These are phyloP conservation scores for Philhelius pedissequus DNA, from an alignment of 2,888 invertebrate species.

Conservation along the genomic window DNA sequence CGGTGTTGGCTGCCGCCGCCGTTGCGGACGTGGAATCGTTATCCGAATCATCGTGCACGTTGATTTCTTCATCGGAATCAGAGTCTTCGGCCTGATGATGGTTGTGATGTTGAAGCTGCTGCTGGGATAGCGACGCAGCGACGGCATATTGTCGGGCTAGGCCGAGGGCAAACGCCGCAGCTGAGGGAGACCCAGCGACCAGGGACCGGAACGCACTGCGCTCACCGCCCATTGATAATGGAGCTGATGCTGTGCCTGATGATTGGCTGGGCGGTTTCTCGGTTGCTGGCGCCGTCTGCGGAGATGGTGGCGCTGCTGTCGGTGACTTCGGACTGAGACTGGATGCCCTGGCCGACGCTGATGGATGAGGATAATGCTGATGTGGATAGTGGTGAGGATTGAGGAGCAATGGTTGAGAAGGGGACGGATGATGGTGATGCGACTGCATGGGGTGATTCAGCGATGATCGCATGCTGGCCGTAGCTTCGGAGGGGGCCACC, in stretches of 20 bases:
- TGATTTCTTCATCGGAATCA: conserved; percentile 86
- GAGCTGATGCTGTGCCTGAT: conserved; percentile 74
- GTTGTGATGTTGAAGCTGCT: conserved; percentile 71
- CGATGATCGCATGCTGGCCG: conserved; percentile 72
- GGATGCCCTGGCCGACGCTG: conserved; percentile 45
- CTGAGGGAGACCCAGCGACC: conserved; percentile 83
- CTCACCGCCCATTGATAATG: conserved; percentile 89
- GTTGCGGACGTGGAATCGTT: conserved; percentile 71
- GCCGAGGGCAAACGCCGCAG: conserved; percentile 80
- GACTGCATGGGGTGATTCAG: conserved; percentile 70
- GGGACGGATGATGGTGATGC: conserved; percentile 76
- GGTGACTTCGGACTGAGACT: conserved; percentile 60
- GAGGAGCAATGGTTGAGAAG: conserved; percentile 50
- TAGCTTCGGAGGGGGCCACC: conserved; percentile 39
- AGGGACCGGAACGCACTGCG: conserved; percentile 92
- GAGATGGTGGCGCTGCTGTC: conserved; percentile 76
- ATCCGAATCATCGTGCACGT: conserved; percentile 86
- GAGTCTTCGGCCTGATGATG: conserved; percentile 72
- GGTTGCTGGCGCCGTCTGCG: conserved; percentile 18
- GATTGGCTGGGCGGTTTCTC: conserved; percentile 71
- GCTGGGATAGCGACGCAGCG: conserved; percentile 77
- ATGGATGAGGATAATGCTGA: conserved; percentile 64
- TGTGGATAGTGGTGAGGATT: conserved; percentile 62
- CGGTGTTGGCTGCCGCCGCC: conserved; percentile 66
- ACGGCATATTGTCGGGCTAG: conserved; percentile 76